Base-by-base conservation (phyloP, 2,113 vertebrate genomes). In the Gopherus evgoodei region DNA sequence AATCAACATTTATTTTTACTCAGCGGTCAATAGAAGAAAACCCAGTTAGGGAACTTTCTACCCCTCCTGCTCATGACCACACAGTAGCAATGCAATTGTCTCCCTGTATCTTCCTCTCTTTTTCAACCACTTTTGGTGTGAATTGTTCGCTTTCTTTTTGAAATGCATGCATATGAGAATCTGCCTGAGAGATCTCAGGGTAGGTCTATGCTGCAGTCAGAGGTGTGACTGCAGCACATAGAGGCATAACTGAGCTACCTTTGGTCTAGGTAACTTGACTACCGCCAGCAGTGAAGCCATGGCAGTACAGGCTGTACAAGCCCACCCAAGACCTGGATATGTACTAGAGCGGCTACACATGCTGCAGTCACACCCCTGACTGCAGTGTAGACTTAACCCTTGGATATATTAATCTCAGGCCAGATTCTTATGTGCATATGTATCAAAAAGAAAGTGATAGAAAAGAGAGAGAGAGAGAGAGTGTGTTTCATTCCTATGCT, bases 1-100 rank as follows among this genome's bases (percentile, higher is more conserved):
- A 88, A 82, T 90, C 50, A 44, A 38, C 90, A 19, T 90, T 85
- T 31, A 35, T 86, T 92, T 88, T 84, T 87, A 90, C 90, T 83
- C 56, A 89, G 95, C 59, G 59, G 88, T 42, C 25, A 12, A 13
- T 69, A 5, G 12, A 59, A 95, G 93, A 94, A 24, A 35, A 54
- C 84, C n/a, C 29, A 0, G 1, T 47, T 19, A 31, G 50, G 38
- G 24, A 91, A 54, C 24, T 79, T 31, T 79, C 88, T 86, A 56
- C 80, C 13, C 88, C 91, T 93, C 69, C 19, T 88, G 91, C 47
- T 87, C 27, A 31, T 65, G 44, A 42, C 50, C 42, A 69, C 4
- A 17, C 2, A n/a, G 62, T 5, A 69, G 62, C 31, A 69, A n/a
- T 69, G 62, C 31, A 69, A n/a, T 7, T 5, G 62, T n/a, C 35